phyloP scores from a whole-genome alignment of 2,888 invertebrate genomes.

The Philopedon plagiatum region DNA sequence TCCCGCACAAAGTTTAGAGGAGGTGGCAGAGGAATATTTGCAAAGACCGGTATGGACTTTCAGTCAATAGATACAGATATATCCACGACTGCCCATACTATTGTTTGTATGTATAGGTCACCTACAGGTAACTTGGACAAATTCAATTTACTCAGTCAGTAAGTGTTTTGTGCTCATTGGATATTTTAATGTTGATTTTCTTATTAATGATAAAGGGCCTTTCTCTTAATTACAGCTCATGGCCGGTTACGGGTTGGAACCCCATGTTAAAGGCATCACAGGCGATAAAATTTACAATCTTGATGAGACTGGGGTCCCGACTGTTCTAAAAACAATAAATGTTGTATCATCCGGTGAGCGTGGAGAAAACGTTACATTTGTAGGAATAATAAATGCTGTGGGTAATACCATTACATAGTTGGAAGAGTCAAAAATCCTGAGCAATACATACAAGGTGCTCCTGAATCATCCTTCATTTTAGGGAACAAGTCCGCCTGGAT shows the following conservation, averaged over 20 bases:
- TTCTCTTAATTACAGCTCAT: not conserved
- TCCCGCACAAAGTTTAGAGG: not conserved
- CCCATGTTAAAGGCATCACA: not conserved
- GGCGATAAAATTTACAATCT: no score
- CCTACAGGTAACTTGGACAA: not conserved
- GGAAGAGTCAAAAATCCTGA: no score
- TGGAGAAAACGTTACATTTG: no score
- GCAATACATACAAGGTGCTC: no score
- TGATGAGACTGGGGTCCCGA: no score
- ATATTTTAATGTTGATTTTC: not conserved
- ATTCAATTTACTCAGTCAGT: not conserved
- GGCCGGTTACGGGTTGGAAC: not conserved
- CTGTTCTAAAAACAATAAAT: no score
- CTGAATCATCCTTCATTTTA: no score
- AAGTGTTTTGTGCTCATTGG: no score
- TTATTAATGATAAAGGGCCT: not conserved
- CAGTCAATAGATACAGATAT: not conserved
- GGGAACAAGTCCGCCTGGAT: no score
- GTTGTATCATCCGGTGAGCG: no score
- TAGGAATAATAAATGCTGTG: no score
- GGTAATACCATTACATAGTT: no score
- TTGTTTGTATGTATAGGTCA: not conserved
- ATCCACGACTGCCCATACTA: not conserved
- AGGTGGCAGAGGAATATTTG: not conserved
- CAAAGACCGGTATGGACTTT: not conserved